Evolutionary conservation across 1,140 invertebrate genomes (phyloP).

Genomic region (Drosophila trapezifrons): DNA sequence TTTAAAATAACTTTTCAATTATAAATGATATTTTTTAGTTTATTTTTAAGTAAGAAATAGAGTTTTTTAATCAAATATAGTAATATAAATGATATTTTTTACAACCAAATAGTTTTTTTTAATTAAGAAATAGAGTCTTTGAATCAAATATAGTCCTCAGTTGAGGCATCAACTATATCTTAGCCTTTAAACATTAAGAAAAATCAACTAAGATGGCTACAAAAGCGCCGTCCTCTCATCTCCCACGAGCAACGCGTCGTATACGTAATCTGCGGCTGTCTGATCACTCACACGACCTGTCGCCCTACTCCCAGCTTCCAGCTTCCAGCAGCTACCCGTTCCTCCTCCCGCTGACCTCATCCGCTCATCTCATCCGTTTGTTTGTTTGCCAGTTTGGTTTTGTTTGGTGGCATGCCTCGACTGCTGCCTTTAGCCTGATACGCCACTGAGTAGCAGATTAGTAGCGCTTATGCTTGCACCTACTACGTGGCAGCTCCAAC

Average conservation of each 20-base stretch:
- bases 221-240: neutral
- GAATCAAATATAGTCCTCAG: too few relatives aligned
- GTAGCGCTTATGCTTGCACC: slow-evolving; percentile 81
- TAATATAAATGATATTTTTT: too few relatives aligned
- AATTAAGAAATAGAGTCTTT: too few relatives aligned
- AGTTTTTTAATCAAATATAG: too few relatives aligned
- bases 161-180: neutral
- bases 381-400: slow-evolving; percentile 62
- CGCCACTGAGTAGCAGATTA: slow-evolving; percentile 81
- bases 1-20: too few relatives aligned
- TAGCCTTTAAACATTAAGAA: too few relatives aligned
- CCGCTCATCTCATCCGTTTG: slow-evolving; percentile 50
- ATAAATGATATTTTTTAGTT: too few relatives aligned
- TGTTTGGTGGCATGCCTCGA: slow-evolving; percentile 73
- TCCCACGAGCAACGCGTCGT: slow-evolving; percentile 52
- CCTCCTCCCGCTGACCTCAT: slow-evolving; percentile 6
- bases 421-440: slow-evolving; percentile 73
- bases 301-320: slow-evolving; percentile 33
- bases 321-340: too few relatives aligned
- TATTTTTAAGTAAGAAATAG: too few relatives aligned
- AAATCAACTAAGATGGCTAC: neutral
- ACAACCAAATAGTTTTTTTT: too few relatives aligned
- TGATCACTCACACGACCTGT: slow-evolving; percentile 74
- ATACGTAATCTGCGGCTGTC: slow-evolving; percentile 81
- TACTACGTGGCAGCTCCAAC: slow-evolving; percentile 67